Conservation (phyloP, 2,888 invertebrate species). For the Ormyrus pomaceus region DNA sequence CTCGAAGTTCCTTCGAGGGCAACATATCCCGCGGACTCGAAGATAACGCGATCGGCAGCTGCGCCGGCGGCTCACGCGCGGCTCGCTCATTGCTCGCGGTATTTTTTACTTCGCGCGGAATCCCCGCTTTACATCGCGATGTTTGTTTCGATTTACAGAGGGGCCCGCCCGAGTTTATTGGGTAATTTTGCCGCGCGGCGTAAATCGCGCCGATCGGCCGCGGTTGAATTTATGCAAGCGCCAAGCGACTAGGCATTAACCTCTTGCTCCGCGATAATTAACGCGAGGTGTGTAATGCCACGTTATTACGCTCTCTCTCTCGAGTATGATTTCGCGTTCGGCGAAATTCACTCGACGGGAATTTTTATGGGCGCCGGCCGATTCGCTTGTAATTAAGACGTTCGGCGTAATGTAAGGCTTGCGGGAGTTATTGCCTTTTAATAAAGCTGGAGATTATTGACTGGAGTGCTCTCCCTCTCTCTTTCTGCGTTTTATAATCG, state of each 20-base stretch:
- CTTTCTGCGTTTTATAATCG: no score
- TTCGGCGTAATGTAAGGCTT: background rate
- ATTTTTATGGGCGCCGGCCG: no score
- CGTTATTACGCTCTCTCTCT: background rate
- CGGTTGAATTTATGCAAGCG: background rate
- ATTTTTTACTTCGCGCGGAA: background rate
- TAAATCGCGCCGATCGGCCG: background rate
- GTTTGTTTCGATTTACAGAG: background rate
- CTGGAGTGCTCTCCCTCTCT: no score
- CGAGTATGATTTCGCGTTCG: background rate
- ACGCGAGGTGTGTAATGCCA: background rate
- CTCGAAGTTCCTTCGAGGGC: no score
- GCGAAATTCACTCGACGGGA: no score
- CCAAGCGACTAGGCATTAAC: background rate
- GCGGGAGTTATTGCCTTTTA: no score
- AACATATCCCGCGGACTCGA: no score
- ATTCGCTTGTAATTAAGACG: slow-evolving; percentile 6
- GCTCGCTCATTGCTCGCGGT: background rate
- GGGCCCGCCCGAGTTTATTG: slow-evolving; percentile 20
- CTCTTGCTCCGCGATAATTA: slow-evolving; percentile 11
- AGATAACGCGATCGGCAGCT: background rate
- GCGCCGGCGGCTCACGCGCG: background rate
- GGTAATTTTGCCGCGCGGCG: slow-evolving; percentile 9
- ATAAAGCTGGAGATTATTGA: no score
- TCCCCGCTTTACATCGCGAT: background rate